These are phyloP conservation scores for Onychostruthus taczanowskii DNA, from an alignment of 2,113 vertebrate genomes.

Conservation along the genomic window DNA sequence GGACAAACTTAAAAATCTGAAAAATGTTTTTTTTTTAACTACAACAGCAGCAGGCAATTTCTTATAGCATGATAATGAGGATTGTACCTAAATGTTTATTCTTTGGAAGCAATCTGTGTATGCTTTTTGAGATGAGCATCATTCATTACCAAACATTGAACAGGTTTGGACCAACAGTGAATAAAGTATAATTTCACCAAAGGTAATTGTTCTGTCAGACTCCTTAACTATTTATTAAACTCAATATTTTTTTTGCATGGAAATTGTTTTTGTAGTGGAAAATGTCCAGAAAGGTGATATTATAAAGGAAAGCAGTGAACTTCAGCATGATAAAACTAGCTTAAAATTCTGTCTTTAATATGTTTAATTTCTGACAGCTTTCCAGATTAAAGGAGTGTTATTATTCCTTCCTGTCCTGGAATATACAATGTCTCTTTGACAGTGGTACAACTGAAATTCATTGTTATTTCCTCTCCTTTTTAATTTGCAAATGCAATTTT, in stretches of 20 bases:
- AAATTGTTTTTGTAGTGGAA: not conserved
- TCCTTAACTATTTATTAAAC: conserved; percentile 30
- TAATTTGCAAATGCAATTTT: conserved; percentile 44
- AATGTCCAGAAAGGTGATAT: not conserved
- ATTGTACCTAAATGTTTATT: not conserved
- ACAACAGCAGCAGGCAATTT: not conserved
- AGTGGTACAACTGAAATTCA: not conserved
- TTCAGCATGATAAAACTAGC: not conserved
- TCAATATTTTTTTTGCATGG: not conserved
- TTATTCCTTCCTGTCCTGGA: conserved; percentile 3
- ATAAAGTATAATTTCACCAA: not conserved
- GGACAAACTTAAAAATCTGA: not conserved
- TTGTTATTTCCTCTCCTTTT: conserved; percentile 29
- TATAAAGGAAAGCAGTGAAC: not conserved
- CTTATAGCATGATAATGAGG: not conserved
- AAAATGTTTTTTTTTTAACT: not conserved
- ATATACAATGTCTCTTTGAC: not conserved
- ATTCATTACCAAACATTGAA: not conserved
- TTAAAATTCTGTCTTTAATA: conserved; percentile 16
- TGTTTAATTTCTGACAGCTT: conserved; percentile 39
- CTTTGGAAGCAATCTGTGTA: not conserved
- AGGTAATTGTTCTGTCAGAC: not conserved
- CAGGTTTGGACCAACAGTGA: not conserved
- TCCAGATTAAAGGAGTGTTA: conserved; percentile 41
- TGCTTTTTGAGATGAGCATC: not conserved